Conservation (phyloP, 1,140 invertebrate genomes). For the Drosophila seguyi region DNA sequence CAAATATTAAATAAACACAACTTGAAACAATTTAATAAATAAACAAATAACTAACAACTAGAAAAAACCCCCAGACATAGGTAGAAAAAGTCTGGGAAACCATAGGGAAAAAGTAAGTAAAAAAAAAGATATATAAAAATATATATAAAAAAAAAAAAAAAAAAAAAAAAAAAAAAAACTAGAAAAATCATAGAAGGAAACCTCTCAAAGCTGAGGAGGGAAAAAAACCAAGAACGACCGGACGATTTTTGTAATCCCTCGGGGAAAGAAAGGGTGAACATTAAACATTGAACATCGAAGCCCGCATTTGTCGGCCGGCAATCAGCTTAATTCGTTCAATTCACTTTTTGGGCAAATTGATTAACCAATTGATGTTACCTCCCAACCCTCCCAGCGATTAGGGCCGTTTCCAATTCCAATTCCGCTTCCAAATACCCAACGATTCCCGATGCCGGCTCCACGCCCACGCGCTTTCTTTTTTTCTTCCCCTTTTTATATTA, state of each 20-base stretch:
- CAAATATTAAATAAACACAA: background rate
- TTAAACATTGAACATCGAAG: constrained; percentile 10
- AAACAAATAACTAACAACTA: background rate
- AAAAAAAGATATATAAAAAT: background rate
- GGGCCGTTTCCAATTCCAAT: constrained; percentile 12
- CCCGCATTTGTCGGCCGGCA: constrained; percentile 38
- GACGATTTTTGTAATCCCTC: constrained; percentile 12
- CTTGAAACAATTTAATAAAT: background rate
- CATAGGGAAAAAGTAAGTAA: background rate
- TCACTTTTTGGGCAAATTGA: constrained; percentile 48
- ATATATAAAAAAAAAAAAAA: background rate
- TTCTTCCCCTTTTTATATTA: background rate
- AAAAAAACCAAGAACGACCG: background rate
- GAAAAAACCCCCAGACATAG: background rate
- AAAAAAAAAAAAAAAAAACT: background rate
- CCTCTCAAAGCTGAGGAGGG: background rate
- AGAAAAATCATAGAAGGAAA: constrained; percentile 14
- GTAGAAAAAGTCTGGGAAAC: no score
- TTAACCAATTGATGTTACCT: constrained; percentile 45
- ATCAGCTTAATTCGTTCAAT: constrained; percentile 52
- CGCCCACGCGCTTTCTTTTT: constrained; percentile 54
- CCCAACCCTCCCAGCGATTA: constrained; percentile 15
- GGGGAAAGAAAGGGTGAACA: constrained; percentile 6
- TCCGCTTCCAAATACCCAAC: constrained; percentile 10
- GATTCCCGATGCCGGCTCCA: constrained; percentile 11